Base-by-base conservation (phyloP, 2,113 vertebrate species). In the Hylia prasina region DNA sequence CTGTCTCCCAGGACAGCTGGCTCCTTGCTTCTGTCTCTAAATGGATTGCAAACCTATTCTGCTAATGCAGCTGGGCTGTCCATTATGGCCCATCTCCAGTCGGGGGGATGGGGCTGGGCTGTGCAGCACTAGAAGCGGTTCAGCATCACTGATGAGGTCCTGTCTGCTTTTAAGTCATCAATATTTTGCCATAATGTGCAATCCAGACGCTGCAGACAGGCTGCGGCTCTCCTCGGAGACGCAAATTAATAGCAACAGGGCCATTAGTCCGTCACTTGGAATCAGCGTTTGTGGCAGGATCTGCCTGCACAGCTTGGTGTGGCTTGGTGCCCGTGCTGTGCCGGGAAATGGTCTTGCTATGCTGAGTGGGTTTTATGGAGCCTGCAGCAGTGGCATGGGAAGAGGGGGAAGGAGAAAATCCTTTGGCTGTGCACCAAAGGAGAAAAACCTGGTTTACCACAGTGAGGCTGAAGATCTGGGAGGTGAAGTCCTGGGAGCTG, bases 211-310 rank as follows among this genome's bases (percentile, higher is more conserved):
- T 94, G 85, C 85, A 96, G 95, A 94, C 94, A 89, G 94, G 90
- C 92, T 96, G 93, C 50, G 93, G 89, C 94, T 96, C 89, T 96
- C 93, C 93, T 96, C 44, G 0, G 96, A 97, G 97, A 97, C 58
- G 3, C 90, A 97, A 94, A 96, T 96, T 96, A 96, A 97, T 96
- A 97, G 96, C 95, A 96, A 94, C 92, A 94, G 96, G 96, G 90
- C 97, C 96, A 96, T 97, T 97, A 97, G 96, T 86, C 96, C 47
- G 35, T 96, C 97, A 95, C 94, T 97, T 93, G 93, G 94, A 96
- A 96, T 97, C 95, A 77, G 90, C 0, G 5, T 89, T 90, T 1
- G 23, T 88, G 92, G 93, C 87, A 70, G 82, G 80, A 66, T 54
- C 87, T 96, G 87, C 76, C 84, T 89, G 73, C 11, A 5, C 65